Evolutionary conservation across 1,140 invertebrate genomes (phyloP).

Genomic region (Teleogryllus occipitalis): DNA sequence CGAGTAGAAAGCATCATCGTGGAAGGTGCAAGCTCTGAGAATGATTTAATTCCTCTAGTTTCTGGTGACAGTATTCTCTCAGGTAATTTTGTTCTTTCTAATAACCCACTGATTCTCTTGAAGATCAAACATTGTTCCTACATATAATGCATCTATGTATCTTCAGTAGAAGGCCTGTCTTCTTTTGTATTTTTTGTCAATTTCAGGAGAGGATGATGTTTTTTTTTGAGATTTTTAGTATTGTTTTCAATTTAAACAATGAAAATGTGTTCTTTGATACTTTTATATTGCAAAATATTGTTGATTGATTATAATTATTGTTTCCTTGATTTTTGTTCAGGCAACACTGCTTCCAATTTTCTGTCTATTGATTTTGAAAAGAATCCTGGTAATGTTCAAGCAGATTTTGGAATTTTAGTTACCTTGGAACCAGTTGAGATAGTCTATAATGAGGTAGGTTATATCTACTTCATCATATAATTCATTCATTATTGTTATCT

Average conservation of each 20-base stretch:
- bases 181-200: too few relatives aligned
- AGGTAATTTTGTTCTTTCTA: conserved; percentile 34
- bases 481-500: too few relatives aligned
- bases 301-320: neutral
- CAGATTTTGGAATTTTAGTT: conserved; percentile 58
- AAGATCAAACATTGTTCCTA: too few relatives aligned
- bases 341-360: conserved; percentile 55
- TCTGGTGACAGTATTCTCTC: conserved; percentile 58
- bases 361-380: conserved; percentile 68
- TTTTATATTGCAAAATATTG: neutral
- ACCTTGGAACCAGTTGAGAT: conserved; percentile 67
- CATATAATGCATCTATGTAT: too few relatives aligned
- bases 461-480: conserved; percentile 14
- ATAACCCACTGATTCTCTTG: too few relatives aligned
- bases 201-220: neutral
- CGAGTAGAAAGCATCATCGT: conserved; percentile 69
- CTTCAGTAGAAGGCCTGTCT: too few relatives aligned
- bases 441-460: conserved; percentile 65
- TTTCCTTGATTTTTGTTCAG: conserved; percentile 33
- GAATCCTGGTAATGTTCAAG: conserved; percentile 56
- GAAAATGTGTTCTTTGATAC: neutral
- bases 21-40: conserved; percentile 64
- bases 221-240: neutral
- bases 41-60: conserved; percentile 62
- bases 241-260: neutral